Evolutionary conservation across 1,140 invertebrate genomes (phyloP).

Genomic region (Vanessa atalanta): DNA sequence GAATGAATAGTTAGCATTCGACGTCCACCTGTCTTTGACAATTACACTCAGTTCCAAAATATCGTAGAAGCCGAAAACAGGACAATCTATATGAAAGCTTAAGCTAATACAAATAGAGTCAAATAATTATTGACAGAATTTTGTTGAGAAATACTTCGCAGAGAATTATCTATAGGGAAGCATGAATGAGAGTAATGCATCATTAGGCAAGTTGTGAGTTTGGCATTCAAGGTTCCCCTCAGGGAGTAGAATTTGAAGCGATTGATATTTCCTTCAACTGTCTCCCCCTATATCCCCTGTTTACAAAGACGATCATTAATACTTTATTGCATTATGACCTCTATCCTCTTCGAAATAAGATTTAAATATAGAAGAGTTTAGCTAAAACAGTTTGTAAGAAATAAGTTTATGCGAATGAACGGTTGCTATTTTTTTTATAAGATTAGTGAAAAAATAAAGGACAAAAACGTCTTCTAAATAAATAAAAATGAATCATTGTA

Average conservation of each 20-base stretch:
- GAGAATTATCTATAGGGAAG: slow-evolving; percentile 44
- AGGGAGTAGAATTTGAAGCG: slow-evolving; percentile 57
- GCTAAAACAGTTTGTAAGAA: slow-evolving; percentile 7
- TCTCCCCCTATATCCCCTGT: slow-evolving; percentile 31
- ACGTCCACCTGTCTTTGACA: slow-evolving; percentile 59
- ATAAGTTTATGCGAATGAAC: neutral
- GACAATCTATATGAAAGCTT: slow-evolving; percentile 23
- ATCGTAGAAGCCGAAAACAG: slow-evolving; percentile 7
- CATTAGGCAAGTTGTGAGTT: slow-evolving; percentile 74
- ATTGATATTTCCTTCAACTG: slow-evolving; percentile 66
- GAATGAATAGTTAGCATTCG: slow-evolving; percentile 57
- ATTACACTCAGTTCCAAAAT: slow-evolving; percentile 15
- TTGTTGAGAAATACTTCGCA: slow-evolving; percentile 18
- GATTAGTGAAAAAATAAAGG: neutral
- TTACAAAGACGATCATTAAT: slow-evolving; percentile 31
- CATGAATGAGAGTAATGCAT: slow-evolving; percentile 73
- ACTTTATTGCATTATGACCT: slow-evolving; percentile 21
- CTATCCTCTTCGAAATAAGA: neutral
- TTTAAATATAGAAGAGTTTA: neutral
- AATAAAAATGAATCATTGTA: neutral
- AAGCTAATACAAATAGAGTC: neutral
- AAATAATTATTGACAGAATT: neutral
- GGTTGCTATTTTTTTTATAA: neutral
- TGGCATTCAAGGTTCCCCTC: slow-evolving; percentile 66
- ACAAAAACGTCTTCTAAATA: neutral